Percentiles rank a stretch among this genome's conserved stretches.
Evolutionary conservation across 2,113 vertebrate species (phyloP).

Genomic region (Sceloporus tristichus): DNA sequence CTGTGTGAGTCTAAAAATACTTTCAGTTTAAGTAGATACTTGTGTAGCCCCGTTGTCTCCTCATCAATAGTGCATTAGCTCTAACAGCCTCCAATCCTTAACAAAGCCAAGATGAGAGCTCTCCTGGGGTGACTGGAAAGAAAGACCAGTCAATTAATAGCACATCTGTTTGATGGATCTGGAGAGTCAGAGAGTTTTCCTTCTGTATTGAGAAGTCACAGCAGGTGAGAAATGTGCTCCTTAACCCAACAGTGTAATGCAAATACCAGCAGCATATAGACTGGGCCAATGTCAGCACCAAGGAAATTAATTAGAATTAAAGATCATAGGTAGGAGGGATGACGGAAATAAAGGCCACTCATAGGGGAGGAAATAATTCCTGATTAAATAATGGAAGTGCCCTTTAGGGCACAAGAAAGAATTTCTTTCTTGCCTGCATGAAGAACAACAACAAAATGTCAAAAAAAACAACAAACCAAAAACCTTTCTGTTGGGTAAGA

Average conservation of each 20-base stretch:
- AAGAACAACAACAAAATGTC: no score
- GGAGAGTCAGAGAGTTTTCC: fast-evolving
- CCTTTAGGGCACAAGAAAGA: not conserved
- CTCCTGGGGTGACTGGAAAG: conserved; percentile 28
- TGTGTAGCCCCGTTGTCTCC: conserved; percentile 7
- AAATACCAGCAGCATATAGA: not conserved
- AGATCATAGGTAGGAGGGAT: conserved; percentile 47
- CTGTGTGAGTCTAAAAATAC: not conserved
- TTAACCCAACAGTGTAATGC: conserved; percentile 2
- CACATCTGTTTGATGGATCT: not conserved
- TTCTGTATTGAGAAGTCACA: conserved; percentile 24
- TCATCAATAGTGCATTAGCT: conserved; percentile 41
- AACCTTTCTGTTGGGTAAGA: no score
- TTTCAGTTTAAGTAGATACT: conserved; percentile 14
- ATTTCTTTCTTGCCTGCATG: not conserved
- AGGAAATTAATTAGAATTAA: conserved; percentile 57
- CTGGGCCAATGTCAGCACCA: not conserved
- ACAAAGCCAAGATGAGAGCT: not conserved
- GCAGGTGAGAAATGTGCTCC: not conserved
- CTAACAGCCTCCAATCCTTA: conserved; percentile 21
- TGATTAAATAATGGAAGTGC: conserved; percentile 51
- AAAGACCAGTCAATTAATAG: conserved; percentile 48
- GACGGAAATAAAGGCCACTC: conserved; percentile 53
- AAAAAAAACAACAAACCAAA: no score
- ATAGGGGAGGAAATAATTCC: conserved; percentile 48